A percentile compares a stretch with the other conserved stretches of the same genome.
Evolutionary conservation across 2,797 vertebrate genomes (phyloP).

Genomic region (Catharus ustulatus): DNA sequence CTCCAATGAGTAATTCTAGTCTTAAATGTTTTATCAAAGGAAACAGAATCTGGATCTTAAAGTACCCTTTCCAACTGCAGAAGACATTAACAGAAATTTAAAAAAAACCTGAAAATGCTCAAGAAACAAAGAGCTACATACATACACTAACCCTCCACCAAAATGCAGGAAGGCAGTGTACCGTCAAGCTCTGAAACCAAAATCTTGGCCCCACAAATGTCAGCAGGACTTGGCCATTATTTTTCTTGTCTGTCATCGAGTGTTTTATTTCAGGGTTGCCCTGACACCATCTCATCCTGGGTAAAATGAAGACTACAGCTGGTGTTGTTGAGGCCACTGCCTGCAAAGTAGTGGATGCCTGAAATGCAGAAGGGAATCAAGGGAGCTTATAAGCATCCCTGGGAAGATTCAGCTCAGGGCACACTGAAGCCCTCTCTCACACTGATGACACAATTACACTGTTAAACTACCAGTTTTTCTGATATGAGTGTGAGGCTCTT

Average conservation of each 20-base stretch:
- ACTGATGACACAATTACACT: not conserved
- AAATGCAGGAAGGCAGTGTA: not conserved
- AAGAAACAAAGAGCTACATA: not conserved
- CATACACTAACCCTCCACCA: not conserved
- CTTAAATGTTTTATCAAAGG: not conserved
- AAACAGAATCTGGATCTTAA: not conserved
- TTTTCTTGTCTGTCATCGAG: not conserved
- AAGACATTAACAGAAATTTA: not conserved
- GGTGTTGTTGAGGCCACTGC: not conserved
- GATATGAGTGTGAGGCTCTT: not conserved
- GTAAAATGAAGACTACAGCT: not conserved
- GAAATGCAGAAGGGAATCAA: not conserved
- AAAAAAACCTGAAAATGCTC: not conserved
- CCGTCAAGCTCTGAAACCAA: not conserved
- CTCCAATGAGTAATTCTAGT: not conserved
- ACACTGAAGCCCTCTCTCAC: not conserved
- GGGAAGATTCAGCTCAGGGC: not conserved
- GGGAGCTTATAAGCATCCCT: not conserved
- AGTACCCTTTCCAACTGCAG: not conserved
- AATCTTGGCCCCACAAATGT: not conserved
- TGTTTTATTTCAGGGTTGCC: not conserved
- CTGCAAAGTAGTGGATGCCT: not conserved
- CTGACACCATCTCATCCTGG: not conserved
- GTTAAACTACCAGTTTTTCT: not conserved
- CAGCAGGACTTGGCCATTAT: not conserved